A percentile compares a stretch with the other conserved stretches of the same genome.
phyloP scores from a whole-genome alignment of 2,888 invertebrate species.

The Hipparchia sbordonii region DNA sequence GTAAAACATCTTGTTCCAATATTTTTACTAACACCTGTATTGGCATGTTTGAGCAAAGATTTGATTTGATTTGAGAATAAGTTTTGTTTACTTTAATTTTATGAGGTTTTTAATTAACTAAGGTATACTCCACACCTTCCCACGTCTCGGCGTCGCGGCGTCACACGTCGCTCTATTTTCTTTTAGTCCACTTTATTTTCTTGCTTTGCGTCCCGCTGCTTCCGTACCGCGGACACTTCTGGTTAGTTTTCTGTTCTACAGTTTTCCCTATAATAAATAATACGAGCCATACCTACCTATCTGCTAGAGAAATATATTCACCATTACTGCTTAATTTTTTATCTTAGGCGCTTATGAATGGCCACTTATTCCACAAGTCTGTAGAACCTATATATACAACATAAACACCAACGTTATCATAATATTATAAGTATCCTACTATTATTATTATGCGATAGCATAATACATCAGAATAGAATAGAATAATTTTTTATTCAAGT shows the following conservation, averaged over 20 bases:
- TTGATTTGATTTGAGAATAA: neutral
- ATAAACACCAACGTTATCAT: too few species aligned
- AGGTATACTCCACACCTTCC: constrained; percentile 52
- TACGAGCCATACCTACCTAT: constrained; percentile 56
- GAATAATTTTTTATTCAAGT: too few species aligned
- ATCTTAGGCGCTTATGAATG: neutral
- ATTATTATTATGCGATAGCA: too few species aligned
- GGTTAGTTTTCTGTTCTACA: constrained; percentile 75
- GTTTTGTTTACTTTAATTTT: neutral
- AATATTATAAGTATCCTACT: too few species aligned
- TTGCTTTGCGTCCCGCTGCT: constrained; percentile 76
- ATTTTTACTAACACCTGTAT: too few species aligned
- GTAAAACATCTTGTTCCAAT: too few species aligned
- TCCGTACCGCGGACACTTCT: constrained; percentile 79
- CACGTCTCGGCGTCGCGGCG: constrained; percentile 47
- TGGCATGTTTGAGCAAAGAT: too few species aligned
- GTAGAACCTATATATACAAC: too few species aligned
- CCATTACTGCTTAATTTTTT: constrained; percentile 12
- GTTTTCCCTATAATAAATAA: constrained; percentile 78
- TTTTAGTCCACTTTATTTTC: constrained; percentile 67
- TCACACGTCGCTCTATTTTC: constrained; percentile 71
- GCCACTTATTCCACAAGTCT: neutral
- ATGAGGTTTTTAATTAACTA: neutral
- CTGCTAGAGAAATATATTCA: constrained; percentile 9
- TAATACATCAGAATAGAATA: too few species aligned